phyloP scores from a whole-genome alignment of 1,140 invertebrate species.

The Scaptomyza graminum region DNA sequence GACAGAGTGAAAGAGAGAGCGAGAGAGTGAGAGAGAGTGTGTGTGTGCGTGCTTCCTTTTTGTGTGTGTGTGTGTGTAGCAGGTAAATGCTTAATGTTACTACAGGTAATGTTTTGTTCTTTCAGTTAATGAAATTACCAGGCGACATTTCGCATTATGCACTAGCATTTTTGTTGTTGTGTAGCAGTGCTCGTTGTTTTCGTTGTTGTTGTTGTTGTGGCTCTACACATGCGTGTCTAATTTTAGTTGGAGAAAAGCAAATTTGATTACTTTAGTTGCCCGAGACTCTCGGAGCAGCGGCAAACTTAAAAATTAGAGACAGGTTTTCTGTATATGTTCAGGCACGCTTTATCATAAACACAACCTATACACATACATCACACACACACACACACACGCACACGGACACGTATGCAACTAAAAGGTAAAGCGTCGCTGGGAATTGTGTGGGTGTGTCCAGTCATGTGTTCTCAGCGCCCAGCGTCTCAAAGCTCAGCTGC shows the following conservation, averaged over 20 bases:
- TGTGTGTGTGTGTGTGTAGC: background rate
- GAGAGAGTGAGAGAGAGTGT: background rate
- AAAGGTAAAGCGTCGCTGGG: constrained; percentile 37
- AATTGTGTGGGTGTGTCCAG: constrained; percentile 47
- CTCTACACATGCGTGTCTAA: constrained; percentile 46
- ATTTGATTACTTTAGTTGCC: constrained; percentile 38
- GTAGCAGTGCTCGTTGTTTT: background rate
- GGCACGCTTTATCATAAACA: background rate
- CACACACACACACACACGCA: background rate
- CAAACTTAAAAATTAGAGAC: constrained; percentile 23
- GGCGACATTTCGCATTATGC: constrained; percentile 30
- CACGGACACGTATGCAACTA: constrained; percentile 2
- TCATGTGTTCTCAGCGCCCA: constrained; percentile 37
- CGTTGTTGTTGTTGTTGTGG: constrained; percentile 7
- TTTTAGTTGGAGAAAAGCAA: constrained; percentile 49
- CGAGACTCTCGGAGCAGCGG: constrained; percentile 4
- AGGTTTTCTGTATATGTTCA: background rate
- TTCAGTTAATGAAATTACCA: constrained; percentile 48
- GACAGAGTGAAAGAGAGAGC: background rate
- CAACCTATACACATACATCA: background rate
- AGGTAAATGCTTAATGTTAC: constrained; percentile 41
- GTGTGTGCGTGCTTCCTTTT: background rate
- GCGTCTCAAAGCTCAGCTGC: constrained; percentile 21
- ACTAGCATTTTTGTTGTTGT: constrained; percentile 1
- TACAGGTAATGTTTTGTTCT: constrained; percentile 44